phyloP scores from a whole-genome alignment of 2,888 invertebrate species.

The Melieria picta region DNA sequence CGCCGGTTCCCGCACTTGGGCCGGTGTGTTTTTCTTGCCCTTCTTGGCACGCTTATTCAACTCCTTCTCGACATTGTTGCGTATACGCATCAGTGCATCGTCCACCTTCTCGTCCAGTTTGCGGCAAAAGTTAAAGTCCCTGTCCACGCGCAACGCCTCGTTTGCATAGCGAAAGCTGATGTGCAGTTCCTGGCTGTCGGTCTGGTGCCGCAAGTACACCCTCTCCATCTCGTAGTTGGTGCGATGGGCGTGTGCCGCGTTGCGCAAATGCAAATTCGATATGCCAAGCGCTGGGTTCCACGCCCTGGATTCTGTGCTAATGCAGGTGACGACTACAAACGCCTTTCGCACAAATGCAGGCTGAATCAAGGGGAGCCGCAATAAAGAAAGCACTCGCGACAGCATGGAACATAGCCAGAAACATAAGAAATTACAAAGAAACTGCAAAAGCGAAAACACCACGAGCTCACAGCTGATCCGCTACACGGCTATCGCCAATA shows the following conservation, averaged over 20 bases:
- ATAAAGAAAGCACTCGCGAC: background rate
- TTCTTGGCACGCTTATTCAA: constrained; percentile 67
- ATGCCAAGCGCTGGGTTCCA: too few species aligned
- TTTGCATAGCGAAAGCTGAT: constrained; percentile 70
- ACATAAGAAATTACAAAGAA: too few species aligned
- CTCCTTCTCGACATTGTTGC: constrained; percentile 74
- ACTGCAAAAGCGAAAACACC: too few species aligned
- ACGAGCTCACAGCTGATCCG: too few species aligned
- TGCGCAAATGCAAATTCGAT: background rate
- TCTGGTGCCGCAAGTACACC: constrained; percentile 70
- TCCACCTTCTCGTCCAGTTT: constrained; percentile 72
- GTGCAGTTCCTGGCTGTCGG: constrained; percentile 68
- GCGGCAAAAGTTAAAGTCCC: constrained; percentile 79
- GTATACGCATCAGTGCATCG: constrained; percentile 71
- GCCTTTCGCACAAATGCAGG: too few species aligned
- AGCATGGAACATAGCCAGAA: background rate
- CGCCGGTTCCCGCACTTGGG: constrained; percentile 25
- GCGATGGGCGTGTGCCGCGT: constrained; percentile 41
- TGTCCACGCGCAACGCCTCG: constrained; percentile 67
- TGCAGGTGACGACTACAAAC: too few species aligned
- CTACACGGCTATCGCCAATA: too few species aligned
- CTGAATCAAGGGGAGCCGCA: background rate
- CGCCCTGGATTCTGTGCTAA: too few species aligned
- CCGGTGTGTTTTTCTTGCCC: constrained; percentile 37
- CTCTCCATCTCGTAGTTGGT: constrained; percentile 67